Conservation (phyloP, 2,113 vertebrate genomes). For the Proteles cristata region DNA sequence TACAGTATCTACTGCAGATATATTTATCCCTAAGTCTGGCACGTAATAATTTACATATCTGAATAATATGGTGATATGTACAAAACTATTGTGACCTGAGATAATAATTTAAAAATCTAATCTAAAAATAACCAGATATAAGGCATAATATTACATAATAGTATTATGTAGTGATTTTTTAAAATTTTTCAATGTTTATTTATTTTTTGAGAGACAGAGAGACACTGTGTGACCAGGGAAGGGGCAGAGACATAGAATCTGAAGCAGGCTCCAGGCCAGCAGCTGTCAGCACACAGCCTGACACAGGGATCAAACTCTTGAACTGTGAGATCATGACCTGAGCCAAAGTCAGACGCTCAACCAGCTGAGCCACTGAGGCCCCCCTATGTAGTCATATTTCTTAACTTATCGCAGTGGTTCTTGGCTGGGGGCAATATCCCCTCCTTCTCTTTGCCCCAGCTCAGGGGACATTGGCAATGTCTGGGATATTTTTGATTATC, state of each 20-base stretch:
- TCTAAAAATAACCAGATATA: constrained; percentile 36
- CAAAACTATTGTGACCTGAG: constrained; percentile 14
- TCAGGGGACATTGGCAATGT: background rate
- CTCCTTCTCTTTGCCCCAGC: background rate
- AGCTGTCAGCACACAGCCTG: no score
- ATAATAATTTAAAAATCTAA: constrained; percentile 38
- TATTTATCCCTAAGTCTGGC: background rate
- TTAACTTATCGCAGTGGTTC: background rate
- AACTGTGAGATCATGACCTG: no score
- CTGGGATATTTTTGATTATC: background rate
- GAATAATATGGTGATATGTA: constrained; percentile 25
- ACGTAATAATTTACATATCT: constrained; percentile 62
- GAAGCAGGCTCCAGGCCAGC: no score
- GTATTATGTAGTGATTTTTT: background rate
- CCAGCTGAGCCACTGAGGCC: no score
- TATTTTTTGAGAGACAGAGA: no score
- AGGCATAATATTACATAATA: background rate
- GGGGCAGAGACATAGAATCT: no score
- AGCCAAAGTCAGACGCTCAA: no score
- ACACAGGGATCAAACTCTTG: no score
- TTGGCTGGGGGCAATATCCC: background rate
- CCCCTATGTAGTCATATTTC: background rate
- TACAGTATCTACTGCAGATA: constrained; percentile 46
- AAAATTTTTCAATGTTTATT: no score
- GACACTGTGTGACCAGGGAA: no score